Conservation (phyloP, 2,113 vertebrate genomes). For the Rutilus rutilus region DNA sequence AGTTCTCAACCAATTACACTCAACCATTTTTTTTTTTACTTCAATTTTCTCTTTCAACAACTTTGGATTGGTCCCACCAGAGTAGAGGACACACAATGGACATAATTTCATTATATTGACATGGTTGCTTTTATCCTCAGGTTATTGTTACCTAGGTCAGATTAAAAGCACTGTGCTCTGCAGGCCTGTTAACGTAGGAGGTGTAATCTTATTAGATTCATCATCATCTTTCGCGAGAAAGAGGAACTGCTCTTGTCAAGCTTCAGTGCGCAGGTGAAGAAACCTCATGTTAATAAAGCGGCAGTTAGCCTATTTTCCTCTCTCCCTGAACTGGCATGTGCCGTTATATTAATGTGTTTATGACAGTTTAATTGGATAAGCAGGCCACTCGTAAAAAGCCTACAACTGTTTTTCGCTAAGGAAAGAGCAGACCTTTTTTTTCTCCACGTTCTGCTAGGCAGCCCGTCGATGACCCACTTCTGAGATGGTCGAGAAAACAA, state of each 20-base stretch:
- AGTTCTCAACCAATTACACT: not conserved
- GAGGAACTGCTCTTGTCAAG: slow-evolving; percentile 56
- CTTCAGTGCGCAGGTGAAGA: slow-evolving; percentile 57
- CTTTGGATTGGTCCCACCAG: not conserved
- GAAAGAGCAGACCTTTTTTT: slow-evolving; percentile 45
- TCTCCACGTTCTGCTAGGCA: slow-evolving; percentile 70
- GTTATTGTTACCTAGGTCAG: slow-evolving; percentile 46
- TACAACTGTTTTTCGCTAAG: slow-evolving; percentile 67
- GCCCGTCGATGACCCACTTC: slow-evolving; percentile 81
- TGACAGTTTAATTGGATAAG: slow-evolving; percentile 80
- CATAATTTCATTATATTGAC: not conserved
- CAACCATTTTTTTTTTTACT: not conserved
- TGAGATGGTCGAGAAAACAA: slow-evolving; percentile 77
- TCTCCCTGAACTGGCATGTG: slow-evolving; percentile 57
- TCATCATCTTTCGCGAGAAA: slow-evolving; percentile 40
- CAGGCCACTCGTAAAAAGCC: slow-evolving; percentile 73
- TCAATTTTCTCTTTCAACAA: slow-evolving; percentile 2
- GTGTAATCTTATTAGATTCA: slow-evolving; percentile 65
- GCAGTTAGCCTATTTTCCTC: slow-evolving; percentile 11
- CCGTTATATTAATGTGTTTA: slow-evolving; percentile 70
- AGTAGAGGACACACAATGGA: slow-evolving; percentile 12
- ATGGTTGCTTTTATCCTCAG: not conserved
- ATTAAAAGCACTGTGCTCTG: slow-evolving; percentile 59
- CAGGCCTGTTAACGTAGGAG: slow-evolving; percentile 59
- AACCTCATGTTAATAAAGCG: slow-evolving; percentile 47